Evolutionary conservation across 2,888 invertebrate species (phyloP), one percentile per base, ranked within the genome.

Genomic region (Plagodis dolabraria): DNA sequence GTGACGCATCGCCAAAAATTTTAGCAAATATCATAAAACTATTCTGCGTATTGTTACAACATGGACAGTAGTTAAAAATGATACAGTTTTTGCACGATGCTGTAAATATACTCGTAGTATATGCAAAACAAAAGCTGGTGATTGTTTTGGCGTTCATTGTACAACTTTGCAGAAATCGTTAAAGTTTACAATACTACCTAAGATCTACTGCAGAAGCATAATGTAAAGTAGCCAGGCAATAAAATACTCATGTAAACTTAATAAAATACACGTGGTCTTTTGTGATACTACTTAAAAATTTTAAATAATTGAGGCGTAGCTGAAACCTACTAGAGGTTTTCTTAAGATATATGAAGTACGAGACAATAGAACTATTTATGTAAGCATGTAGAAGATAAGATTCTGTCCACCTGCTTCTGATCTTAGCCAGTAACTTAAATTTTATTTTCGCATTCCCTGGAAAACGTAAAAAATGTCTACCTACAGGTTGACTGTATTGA

Each of bases 401-500:
- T 11, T 33, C 38, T 38, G 48, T 53, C 38, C 51, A 60, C 60
- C 55, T 60, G 60, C 52, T 40, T 33, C 35, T 22, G 36, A 33
- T 5, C 7, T 33, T 45, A 34, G 33, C 10, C 35, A 53, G n/a
- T 10, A 52, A 9, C 33, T 47, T n/a, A 47, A 22, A 40, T 47
- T 55, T 45, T 2, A 56, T 46, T 57, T 57, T 63, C 43, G 56
- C 60, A 58, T 53, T 49, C 57, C 22, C 22, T 7, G 60, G 57
- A 64, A 60, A 53, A 64, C 55, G 47, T 45, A 12, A 45, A 35
- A 38, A 46, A 47, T 42, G 55, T 60, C 58, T 53, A 45, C 47
- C 36, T 51, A 22, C 65, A 65, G 67, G 65, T 64, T 64, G 53
- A 42, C 53, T 60, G 22, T 22, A 46, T 57, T 53, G 70, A 75